Conservation (phyloP, 2,797 vertebrate species). For the Pipistrellus pygmaeus region DNA sequence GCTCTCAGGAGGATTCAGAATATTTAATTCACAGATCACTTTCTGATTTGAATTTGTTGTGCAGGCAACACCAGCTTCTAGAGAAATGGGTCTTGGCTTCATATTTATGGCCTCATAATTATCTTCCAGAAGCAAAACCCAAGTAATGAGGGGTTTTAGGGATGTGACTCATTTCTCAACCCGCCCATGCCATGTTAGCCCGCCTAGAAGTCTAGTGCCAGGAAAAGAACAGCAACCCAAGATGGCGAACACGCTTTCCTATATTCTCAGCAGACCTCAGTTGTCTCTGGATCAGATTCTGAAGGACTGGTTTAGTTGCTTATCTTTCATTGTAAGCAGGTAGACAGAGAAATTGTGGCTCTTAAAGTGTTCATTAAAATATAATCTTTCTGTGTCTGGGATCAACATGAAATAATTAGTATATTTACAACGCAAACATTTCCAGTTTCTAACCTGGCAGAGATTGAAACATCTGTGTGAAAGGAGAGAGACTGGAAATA, state of each 20-base stretch:
- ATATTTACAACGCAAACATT: constrained; percentile 46
- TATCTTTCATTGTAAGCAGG: background rate
- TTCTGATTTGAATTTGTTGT: constrained; percentile 12
- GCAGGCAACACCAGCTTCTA: background rate
- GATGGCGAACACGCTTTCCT: background rate
- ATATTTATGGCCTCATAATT: background rate
- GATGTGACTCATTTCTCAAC: background rate
- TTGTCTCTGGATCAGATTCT: background rate
- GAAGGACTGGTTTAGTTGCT: background rate
- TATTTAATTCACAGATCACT: constrained; percentile 58
- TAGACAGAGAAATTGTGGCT: background rate
- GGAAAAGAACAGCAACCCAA: background rate
- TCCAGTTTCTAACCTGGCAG: constrained; percentile 4
- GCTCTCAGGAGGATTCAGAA: background rate
- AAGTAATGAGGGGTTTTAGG: constrained; percentile 27
- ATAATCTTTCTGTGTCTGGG: background rate
- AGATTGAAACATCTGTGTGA: constrained; percentile 30
- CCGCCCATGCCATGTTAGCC: constrained; percentile 15
- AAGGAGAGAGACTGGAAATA: background rate
- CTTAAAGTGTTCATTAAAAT: constrained; percentile 57
- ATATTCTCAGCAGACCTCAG: background rate
- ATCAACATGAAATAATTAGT: constrained; percentile 38
- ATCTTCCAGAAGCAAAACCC: constrained; percentile 43
- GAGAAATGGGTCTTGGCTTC: background rate
- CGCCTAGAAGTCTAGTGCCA: background rate